Evolutionary conservation across 1,140 invertebrate genomes (phyloP).

Genomic region (Idris sp.): DNA sequence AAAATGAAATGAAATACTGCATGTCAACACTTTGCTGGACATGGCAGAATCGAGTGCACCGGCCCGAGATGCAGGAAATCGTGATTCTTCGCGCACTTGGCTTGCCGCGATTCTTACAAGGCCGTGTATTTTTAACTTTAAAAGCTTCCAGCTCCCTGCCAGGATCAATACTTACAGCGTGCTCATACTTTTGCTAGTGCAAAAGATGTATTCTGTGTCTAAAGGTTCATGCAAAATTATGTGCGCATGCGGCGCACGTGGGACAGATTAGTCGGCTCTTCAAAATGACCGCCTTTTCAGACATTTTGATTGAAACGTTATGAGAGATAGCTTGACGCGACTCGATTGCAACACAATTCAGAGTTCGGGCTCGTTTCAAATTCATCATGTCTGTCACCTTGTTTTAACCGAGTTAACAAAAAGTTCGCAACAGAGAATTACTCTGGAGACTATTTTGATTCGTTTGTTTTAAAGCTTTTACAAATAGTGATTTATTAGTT

Average conservation of each 20-base stretch:
- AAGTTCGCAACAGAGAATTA: too few species aligned
- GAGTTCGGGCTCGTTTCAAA: too few species aligned
- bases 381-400: too few species aligned
- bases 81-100: slow-evolving; percentile 58
- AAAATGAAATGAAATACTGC: too few species aligned
- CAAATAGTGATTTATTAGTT: too few species aligned
- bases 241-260: slow-evolving; percentile 48
- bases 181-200: slow-evolving; percentile 63
- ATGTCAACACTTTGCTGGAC: too few species aligned
- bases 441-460: too few species aligned
- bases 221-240: slow-evolving; percentile 44
- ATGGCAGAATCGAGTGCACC: slow-evolving; percentile 36
- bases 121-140: slow-evolving; percentile 75
- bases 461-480: too few species aligned
- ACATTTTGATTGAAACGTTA: slow-evolving; percentile 18
- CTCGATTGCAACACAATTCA: background rate
- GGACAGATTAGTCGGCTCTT: slow-evolving; percentile 21
- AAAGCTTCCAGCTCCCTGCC: slow-evolving; percentile 69
- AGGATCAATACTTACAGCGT: slow-evolving; percentile 72
- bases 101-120: slow-evolving; percentile 63
- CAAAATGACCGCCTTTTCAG: slow-evolving; percentile 11
- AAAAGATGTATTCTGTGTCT: slow-evolving; percentile 55
- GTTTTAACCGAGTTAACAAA: too few species aligned
- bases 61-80: slow-evolving; percentile 63
- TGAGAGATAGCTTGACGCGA: slow-evolving; percentile 6